Evolutionary conservation across 1,140 invertebrate genomes (phyloP).

Genomic region (Drosophila setifemur): DNA sequence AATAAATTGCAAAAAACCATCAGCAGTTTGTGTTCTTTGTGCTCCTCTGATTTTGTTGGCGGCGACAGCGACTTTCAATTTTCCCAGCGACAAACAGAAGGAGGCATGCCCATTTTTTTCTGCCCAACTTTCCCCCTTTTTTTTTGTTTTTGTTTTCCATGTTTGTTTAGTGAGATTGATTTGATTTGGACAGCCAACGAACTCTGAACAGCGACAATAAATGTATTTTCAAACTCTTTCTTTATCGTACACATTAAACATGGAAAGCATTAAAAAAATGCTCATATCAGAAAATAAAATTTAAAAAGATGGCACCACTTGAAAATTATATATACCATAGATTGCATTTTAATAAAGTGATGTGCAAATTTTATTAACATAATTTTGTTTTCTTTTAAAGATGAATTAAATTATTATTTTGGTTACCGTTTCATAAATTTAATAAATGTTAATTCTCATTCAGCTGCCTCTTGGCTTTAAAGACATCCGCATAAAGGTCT

Average conservation of each 20-base stretch:
- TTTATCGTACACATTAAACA: neutral
- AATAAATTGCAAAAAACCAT: slow-evolving; percentile 43
- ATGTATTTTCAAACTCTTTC: slow-evolving; percentile 17
- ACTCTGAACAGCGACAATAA: slow-evolving; percentile 7
- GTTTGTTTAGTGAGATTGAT: slow-evolving; percentile 62
- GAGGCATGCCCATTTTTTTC: slow-evolving; percentile 17
- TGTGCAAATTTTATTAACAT: too few relatives aligned
- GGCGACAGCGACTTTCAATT: slow-evolving; percentile 30
- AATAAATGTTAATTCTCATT: slow-evolving; percentile 3
- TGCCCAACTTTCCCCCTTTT: slow-evolving; percentile 3
- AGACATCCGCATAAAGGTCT: slow-evolving; percentile 47
- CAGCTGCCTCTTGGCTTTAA: slow-evolving; percentile 7
- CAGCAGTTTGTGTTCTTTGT: slow-evolving; percentile 1
- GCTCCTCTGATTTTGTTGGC: slow-evolving; percentile 36
- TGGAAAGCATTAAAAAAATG: neutral
- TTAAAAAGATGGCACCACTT: too few relatives aligned
- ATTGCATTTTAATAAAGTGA: too few relatives aligned
- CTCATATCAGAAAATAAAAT: too few relatives aligned
- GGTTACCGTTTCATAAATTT: too few relatives aligned
- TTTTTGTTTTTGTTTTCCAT: slow-evolving; percentile 24
- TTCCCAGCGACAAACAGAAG: slow-evolving; percentile 21
- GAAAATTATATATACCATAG: too few relatives aligned
- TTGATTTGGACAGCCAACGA: slow-evolving; percentile 26
- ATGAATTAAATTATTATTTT: too few relatives aligned
- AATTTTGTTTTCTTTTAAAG: too few relatives aligned